phyloP scores from a whole-genome alignment of 2,888 invertebrate genomes.

The Arrhopalites spinosus region DNA sequence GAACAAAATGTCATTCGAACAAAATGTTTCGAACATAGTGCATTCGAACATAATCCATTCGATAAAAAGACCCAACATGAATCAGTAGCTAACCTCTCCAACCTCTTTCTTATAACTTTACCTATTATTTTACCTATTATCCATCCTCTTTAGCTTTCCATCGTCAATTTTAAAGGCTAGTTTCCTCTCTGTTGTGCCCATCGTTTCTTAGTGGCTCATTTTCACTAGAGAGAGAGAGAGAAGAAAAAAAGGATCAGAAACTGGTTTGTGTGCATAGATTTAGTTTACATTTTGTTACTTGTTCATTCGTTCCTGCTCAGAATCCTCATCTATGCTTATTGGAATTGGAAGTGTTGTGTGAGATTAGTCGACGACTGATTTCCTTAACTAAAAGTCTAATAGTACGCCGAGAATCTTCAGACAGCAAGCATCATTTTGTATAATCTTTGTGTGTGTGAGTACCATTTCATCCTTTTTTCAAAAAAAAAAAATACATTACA shows the following conservation, averaged over 20 bases:
- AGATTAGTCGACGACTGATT: not conserved
- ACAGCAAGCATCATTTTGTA: too few relatives aligned
- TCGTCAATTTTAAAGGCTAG: not conserved
- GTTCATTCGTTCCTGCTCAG: not conserved
- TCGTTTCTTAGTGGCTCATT: not conserved
- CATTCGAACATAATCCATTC: too few relatives aligned
- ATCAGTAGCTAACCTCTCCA: not conserved
- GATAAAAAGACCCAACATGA: too few relatives aligned
- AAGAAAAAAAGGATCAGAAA: not conserved
- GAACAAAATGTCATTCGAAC: too few relatives aligned
- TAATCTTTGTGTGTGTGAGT: too few relatives aligned
- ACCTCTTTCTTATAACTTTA: constrained; percentile 1
- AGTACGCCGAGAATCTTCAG: too few relatives aligned
- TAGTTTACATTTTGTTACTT: too few relatives aligned
- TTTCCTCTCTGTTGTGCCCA: not conserved
- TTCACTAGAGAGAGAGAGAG: not conserved
- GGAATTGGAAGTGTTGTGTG: not conserved
- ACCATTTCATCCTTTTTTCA: too few relatives aligned
- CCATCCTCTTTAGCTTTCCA: not conserved
- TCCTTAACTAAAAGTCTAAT: not conserved
- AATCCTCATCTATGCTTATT: not conserved
- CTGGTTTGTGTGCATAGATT: not conserved
- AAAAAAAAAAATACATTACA: too few relatives aligned
- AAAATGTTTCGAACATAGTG: too few relatives aligned
- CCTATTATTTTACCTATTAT: not conserved